These are phyloP conservation scores for Siphamia tubifer DNA, from an alignment of 2,113 vertebrate genomes.

Conservation along the genomic window DNA sequence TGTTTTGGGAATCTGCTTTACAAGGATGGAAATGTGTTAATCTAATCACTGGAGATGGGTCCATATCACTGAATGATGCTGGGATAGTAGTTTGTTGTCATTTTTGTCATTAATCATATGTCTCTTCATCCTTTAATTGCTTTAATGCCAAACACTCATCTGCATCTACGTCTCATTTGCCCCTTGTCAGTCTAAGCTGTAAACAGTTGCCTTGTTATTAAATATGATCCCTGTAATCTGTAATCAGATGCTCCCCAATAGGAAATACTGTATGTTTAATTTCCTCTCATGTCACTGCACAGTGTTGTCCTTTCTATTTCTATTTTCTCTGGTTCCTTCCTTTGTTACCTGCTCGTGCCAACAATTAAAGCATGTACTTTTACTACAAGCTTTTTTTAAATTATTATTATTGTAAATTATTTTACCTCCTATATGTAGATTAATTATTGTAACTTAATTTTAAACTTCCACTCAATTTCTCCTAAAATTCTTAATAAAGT, in stretches of 20 bases:
- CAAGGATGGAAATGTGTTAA: no score
- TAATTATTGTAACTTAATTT: no score
- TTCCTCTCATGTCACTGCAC: slow-evolving; percentile 29
- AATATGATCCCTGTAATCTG: slow-evolving; percentile 42
- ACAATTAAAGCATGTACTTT: no score
- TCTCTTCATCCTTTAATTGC: not conserved
- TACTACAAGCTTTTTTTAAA: no score
- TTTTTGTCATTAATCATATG: not conserved
- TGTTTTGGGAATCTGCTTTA: no score
- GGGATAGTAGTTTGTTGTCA: not conserved
- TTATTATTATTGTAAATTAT: no score
- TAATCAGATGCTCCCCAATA: slow-evolving; percentile 52
- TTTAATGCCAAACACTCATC: not conserved
- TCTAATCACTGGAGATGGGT: no score
- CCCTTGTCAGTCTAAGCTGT: not conserved
- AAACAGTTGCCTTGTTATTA: slow-evolving; percentile 33
- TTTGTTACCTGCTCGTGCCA: slow-evolving; percentile 20
- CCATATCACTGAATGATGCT: not conserved
- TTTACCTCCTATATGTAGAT: no score
- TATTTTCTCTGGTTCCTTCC: slow-evolving; percentile 1
- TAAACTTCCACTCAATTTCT: no score
- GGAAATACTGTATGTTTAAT: slow-evolving; percentile 56
- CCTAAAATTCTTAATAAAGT: no score
- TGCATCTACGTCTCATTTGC: slow-evolving; percentile 21
- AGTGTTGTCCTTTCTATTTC: slow-evolving; percentile 27